Base-by-base conservation (phyloP, 2,888 invertebrate genomes). In the Acronicta alni region DNA sequence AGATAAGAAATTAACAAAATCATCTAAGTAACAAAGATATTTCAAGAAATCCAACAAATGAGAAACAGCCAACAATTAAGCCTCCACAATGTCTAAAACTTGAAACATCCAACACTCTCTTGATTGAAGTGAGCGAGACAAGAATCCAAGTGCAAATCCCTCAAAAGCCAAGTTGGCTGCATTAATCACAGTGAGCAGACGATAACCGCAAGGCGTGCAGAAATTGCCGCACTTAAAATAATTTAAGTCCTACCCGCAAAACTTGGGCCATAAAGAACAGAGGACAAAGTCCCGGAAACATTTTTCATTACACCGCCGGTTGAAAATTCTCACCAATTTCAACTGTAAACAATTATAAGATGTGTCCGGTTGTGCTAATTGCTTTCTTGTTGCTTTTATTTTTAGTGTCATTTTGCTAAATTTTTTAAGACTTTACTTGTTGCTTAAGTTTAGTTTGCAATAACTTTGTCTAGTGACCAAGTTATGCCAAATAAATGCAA, bases 201-300 rank as follows among this genome's bases (percentile, higher is more conserved):
- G 88, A 91, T 92, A 90, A 90, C 91, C 90, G 83, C 91, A 89
- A 91, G 89, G 82, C 87, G 87, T 82, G 85, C 86, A 79, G 83
- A 85, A 89, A 86, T 85, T 86, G 89, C 79, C 81, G 87, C 86
- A 89, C 88, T 90, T 90, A 89, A 89, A 91, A 92, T 92, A 90
- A 92, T 92, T 91, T 88, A 90, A 89, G 86, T 86, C 84, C 75
- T 77, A 80, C 79, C 85, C 84, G 74, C 83, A 84, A 68, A 91
- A 93, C 86, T 93, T 89, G 81, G 80, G 79, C 85, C 86, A 89
- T 92, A 92, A 92, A 91, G 87, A 83, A 89, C 86, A 58, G 80
- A 86, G 85, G 89, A 89, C 90, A 89, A 88, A 89, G 88, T 88
- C 89, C 75, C 80, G 71, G 83, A 58, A 84, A 87, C 90, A 92